Base-by-base conservation (phyloP, 1,140 invertebrate genomes). In the Drosophila bipectinata region DNA sequence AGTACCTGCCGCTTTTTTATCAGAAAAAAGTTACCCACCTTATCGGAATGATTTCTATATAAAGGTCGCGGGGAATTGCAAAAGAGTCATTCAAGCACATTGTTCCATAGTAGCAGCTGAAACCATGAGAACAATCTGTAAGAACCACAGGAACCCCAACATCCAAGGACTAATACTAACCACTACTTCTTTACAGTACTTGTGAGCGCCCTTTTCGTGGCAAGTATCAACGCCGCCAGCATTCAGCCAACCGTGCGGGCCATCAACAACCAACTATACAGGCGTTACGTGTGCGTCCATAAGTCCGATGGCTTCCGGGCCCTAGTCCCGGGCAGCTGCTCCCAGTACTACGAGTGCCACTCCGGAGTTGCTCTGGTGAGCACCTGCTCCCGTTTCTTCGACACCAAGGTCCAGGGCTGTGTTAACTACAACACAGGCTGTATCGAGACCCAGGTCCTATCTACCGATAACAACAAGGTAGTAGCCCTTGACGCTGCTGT, bases 291-390 rank as follows among this genome's bases (percentile, higher is more conserved):
- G 2, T 91, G 90, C 54, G 30, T 37, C n/a, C 52, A 75, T 12
- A 87, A 81, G 49, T 5, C 48, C 1, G 56, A 91, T 62, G 90
- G 90, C 24, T 89, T 84, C 58, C 75, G 75, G 9, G 62, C 82
- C 10, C 47, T 91, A 2, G 90, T 91, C 1, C 90, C 90, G 1
- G 90, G 90, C n/a, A 90, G 81, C 32, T 91, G 90, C 57, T 87
- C 84, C 4, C 72, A 74, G 41, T 91, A 77, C 68, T 91, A 87
- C 26, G 80, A 87, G 53, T 91, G 90, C 24, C 79, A 81, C 58
- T 75, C 68, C 24, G 82, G 79, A 8, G 53, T 51, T 2, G 76
- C 83, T 3, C 12, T 55, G 12, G 58, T 80, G n/a, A 78, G 49
- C 39, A 53, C 47, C 4, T 91, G 90, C 41, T 61, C 90, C 0